Evolutionary conservation across 2,888 invertebrate genomes (phyloP).

Genomic region (Parthenolecanium corni): DNA sequence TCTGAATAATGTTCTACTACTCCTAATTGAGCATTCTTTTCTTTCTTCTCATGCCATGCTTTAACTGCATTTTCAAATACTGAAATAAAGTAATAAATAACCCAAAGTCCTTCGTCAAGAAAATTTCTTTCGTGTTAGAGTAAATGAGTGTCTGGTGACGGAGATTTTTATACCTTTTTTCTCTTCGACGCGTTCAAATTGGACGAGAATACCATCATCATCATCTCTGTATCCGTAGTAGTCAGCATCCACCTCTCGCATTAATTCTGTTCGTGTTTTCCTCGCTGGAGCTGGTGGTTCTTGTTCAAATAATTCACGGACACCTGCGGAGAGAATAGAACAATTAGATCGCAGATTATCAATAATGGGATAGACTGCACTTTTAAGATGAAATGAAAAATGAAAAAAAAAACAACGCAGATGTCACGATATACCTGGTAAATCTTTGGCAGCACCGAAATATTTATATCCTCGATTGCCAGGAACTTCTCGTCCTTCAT

Average conservation of each 20-base stretch:
- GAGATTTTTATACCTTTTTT: conserved; percentile 45
- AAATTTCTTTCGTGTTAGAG: background rate
- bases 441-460: conserved; percentile 94
- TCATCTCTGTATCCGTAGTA: conserved; percentile 99
- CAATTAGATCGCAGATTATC: background rate
- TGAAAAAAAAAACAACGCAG: background rate
- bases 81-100: conserved; percentile 33
- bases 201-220: conserved; percentile 88
- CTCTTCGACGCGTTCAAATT: conserved; percentile 68
- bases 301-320: conserved; percentile 93
- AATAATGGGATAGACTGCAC: background rate
- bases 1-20: conserved; percentile 50
- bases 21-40: conserved; percentile 41
- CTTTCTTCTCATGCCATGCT: conserved; percentile 54
- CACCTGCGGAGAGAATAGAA: conserved; percentile 47
- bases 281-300: conserved; percentile 81
- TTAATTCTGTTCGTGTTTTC: conserved; percentile 88
- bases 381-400: background rate
- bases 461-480: conserved; percentile 98
- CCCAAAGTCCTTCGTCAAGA: background rate
- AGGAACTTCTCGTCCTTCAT: conserved; percentile 91
- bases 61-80: conserved; percentile 50
- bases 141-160: background rate
- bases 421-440: conserved; percentile 54
- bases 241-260: conserved; percentile 96